Conservation (phyloP, 1,140 invertebrate species). For the Battus philenor region DNA sequence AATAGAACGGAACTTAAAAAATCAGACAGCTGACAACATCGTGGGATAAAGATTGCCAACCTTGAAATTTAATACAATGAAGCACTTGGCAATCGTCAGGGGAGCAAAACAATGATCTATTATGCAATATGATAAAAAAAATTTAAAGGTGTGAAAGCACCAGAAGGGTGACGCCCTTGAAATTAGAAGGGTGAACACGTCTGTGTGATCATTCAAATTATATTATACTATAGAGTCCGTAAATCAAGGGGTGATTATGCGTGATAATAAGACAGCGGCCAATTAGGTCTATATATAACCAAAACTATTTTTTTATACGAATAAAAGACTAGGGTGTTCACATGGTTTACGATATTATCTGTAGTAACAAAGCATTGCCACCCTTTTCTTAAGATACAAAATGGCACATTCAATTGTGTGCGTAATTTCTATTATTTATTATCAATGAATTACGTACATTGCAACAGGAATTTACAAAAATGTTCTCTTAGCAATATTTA, state of each 20-base stretch:
- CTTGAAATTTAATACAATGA: conserved; percentile 39
- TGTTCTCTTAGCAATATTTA: too few species aligned
- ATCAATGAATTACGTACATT: too few species aligned
- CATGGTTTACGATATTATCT: too few species aligned
- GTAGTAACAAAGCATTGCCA: too few species aligned
- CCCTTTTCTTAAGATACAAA: too few species aligned
- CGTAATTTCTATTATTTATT: too few species aligned
- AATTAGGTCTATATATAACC: neutral
- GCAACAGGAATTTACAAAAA: too few species aligned
- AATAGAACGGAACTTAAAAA: conserved; percentile 9
- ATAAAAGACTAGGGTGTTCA: too few species aligned
- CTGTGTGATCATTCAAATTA: conserved; percentile 2
- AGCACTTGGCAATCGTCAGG: conserved; percentile 40
- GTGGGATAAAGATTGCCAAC: conserved; percentile 33
- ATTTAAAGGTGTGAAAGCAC: conserved; percentile 26
- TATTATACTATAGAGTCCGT: neutral
- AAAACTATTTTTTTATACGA: too few species aligned
- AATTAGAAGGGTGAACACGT: conserved; percentile 9
- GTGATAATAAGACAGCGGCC: neutral
- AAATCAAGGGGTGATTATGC: neutral
- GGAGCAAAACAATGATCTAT: conserved; percentile 28
- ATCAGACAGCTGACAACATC: conserved; percentile 28
- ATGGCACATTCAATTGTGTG: too few species aligned
- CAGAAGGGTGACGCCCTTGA: conserved; percentile 23
- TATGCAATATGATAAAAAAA: conserved; percentile 23